A percentile compares a stretch with the other conserved stretches of the same genome.
Evolutionary conservation across 2,888 invertebrate species (phyloP).

Genomic region (Glomeris marginata): DNA sequence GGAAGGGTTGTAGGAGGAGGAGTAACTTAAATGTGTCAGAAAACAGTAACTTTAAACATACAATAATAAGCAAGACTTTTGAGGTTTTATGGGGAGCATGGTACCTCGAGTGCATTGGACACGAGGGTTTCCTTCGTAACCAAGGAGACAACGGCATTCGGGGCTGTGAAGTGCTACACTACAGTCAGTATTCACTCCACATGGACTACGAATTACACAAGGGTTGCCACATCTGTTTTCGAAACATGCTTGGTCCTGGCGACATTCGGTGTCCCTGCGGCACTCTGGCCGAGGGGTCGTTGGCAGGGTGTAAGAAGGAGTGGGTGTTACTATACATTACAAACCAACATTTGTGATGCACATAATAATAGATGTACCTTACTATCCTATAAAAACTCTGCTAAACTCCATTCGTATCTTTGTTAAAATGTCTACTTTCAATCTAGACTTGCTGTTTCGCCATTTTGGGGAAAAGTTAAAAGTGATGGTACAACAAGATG

Average conservation of each 20-base stretch:
- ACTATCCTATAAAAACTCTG: too few species aligned
- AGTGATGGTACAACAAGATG: too few species aligned
- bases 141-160: constrained; percentile 27
- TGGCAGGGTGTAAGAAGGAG: too few species aligned
- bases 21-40: too few species aligned
- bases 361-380: too few species aligned
- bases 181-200: constrained; percentile 23
- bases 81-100: too few species aligned
- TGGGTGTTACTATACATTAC: too few species aligned
- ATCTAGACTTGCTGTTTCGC: too few species aligned
- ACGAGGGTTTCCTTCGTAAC: constrained; percentile 24
- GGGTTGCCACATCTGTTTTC: constrained; percentile 61
- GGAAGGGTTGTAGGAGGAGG: constrained; percentile 40
- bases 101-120: constrained; percentile 21
- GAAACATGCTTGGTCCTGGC: constrained; percentile 54
- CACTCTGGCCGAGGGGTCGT: constrained; percentile 5
- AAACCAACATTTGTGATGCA: too few species aligned
- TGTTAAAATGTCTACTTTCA: too few species aligned
- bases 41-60: neutral
- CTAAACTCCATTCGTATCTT: too few species aligned
- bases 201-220: constrained; percentile 33
- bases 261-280: constrained; percentile 12
- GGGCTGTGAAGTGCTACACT: constrained; percentile 55
- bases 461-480: too few species aligned
- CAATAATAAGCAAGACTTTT: neutral